A percentile compares a stretch with the other conserved stretches of the same genome.
Evolutionary conservation across 2,797 vertebrate genomes (phyloP).

Genomic region (Knipowitschia caucasica): DNA sequence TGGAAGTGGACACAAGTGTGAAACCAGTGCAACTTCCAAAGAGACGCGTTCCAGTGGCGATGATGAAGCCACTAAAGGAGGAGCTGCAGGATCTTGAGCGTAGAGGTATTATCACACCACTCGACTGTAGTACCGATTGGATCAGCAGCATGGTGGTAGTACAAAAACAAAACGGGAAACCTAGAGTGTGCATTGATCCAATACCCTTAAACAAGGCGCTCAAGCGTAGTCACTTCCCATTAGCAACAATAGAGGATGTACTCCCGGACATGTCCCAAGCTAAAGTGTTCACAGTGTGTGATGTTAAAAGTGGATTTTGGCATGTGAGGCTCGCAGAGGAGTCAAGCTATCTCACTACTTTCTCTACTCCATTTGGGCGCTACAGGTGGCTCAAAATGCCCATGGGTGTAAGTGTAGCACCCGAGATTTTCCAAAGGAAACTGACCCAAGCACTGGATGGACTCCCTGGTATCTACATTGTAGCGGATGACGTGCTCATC

Average conservation of each 20-base stretch:
- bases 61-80: constrained; percentile 1
- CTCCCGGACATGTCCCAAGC: constrained; percentile 11
- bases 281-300: constrained; percentile 40
- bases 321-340: constrained; percentile 20
- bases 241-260: constrained; percentile 17
- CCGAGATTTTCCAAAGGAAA: constrained; percentile 26
- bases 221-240: constrained; percentile 24
- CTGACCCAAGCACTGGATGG: constrained; percentile 20
- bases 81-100: background rate
- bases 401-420: constrained; percentile 19
- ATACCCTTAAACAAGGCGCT: too few species aligned
- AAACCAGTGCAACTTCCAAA: constrained; percentile 11
- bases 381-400: too few species aligned
- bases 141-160: background rate
- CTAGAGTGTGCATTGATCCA: too few species aligned
- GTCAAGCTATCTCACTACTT: too few species aligned
- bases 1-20: constrained; percentile 13
- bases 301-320: constrained; percentile 32
- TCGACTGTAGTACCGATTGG: background rate
- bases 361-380: too few species aligned
- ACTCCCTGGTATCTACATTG: background rate
- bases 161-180: too few species aligned
- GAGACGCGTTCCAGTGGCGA: background rate
- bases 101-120: background rate
- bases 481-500: background rate